Evolutionary conservation across 53 echinoderm and acorn worm species (phyloP).

Genomic region (Apostichopus leukothele): DNA sequence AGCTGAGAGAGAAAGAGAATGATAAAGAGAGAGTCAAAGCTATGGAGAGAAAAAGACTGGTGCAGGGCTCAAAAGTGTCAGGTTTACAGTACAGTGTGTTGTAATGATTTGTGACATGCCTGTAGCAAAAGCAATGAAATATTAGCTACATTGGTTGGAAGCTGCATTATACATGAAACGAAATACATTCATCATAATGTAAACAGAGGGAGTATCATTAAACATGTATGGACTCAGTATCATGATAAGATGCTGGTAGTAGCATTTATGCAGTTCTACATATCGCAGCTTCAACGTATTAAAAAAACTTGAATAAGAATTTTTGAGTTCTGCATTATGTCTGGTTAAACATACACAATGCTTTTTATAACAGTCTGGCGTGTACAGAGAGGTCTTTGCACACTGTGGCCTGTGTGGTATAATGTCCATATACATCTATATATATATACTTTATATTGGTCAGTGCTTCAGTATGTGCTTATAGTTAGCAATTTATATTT

Average conservation of each 20-base stretch:
- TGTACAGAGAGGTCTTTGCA: no score
- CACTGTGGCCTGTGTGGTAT: no score
- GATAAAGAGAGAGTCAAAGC: background rate
- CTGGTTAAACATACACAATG: no score
- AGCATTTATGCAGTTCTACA: no score
- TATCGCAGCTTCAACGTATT: no score
- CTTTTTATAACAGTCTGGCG: no score
- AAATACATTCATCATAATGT: constrained; percentile 5
- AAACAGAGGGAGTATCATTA: constrained; percentile 33
- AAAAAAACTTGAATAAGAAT: no score
- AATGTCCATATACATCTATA: no score
- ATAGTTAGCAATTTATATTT: no score
- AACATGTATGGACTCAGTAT: constrained; percentile 2
- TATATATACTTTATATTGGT: no score
- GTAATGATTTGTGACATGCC: constrained; percentile 14
- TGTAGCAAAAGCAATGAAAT: constrained; percentile 6
- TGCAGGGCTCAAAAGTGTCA: background rate
- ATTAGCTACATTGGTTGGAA: background rate
- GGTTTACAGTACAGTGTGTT: background rate
- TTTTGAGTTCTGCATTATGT: no score
- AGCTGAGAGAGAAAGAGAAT: background rate
- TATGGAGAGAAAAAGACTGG: background rate
- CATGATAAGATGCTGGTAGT: background rate
- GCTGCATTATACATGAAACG: background rate
- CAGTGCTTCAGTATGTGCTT: no score